Evolutionary conservation across 2,113 vertebrate species (phyloP), one percentile per base, ranked within the genome.

Genomic region (Brachionichthys hirsutus): DNA sequence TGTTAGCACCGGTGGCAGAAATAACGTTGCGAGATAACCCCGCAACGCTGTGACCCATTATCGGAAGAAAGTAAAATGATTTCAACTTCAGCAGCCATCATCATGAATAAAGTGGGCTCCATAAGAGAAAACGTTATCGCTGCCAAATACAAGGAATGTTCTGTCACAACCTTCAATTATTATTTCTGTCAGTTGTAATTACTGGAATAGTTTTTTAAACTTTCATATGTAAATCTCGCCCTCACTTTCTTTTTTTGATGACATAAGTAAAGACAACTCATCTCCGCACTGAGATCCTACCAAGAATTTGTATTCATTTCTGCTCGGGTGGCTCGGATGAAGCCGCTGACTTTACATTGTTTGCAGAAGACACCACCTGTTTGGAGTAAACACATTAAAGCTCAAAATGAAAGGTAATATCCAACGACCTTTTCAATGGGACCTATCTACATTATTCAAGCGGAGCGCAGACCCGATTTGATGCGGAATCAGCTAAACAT

Each of bases 341-440:
- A 65, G 64, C 66, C 75, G 75, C 71, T 78, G 75, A 77, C 80
- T 74, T 67, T 62, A 78, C 70, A 72, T 53, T 73, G 81, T 80
- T 75, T 82, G 62, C 59, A 45, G 73, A 56, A 67, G 60, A 85
- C 66, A 54, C 76, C 76, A 85, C 72, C 76, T 78, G 80, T 85
- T 85, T 74, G 60, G 66, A 62, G 70, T 75, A 82, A 84, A 84
- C 50, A 68, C 77, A 87, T 87, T 82, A 80, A 79, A 82, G 81
- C 80, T 79, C 75, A 85, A 85, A 87, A 89, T 86, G 80, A 89
- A 87, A 84, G 75, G 85, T 85, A 86, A 89, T 88, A 87, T 82
- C 63, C 77, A 75, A 66, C 85, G 89, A 90, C 89, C 88, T 90
- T 88, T 88, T 68, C 54, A 34, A 56, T 52, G 70, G 61, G 77